Evolutionary conservation across 2,797 vertebrate genomes (phyloP).

Genomic region (Rhinoraja longicauda): DNA sequence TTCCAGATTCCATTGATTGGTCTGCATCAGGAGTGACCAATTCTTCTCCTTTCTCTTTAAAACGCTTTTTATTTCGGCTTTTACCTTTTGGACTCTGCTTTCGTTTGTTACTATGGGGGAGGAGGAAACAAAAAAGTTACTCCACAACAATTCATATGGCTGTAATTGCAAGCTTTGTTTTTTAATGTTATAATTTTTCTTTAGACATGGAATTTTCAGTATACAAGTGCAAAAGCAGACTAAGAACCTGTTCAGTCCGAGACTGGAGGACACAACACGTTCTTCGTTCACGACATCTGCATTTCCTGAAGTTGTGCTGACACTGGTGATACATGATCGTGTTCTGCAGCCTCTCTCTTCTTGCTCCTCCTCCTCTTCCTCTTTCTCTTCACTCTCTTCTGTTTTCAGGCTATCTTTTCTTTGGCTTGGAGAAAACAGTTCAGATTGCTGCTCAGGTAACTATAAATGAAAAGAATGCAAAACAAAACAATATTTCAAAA

Average conservation of each 20-base stretch:
- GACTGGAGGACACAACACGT: conserved; percentile 11
- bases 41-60: background rate
- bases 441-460: background rate
- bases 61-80: background rate
- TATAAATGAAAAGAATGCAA: background rate
- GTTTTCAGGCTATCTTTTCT: background rate
- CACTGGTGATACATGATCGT: background rate
- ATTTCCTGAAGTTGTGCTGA: conserved; percentile 3
- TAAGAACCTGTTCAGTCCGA: conserved; percentile 12
- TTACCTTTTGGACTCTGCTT: background rate
- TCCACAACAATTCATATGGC: background rate
- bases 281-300: conserved; percentile 11
- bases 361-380: background rate
- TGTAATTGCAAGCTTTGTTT: background rate
- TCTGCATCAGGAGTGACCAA: background rate
- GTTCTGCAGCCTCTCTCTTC: background rate
- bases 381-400: background rate
- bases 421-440: background rate
- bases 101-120: conserved; percentile 9
- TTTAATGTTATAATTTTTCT: background rate
- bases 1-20: background rate
- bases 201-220: background rate
- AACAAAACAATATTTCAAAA: background rate
- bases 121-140: background rate
- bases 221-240: background rate